Conservation (phyloP, 1,140 invertebrate species). For the Ceratosolen fusciceps region DNA sequence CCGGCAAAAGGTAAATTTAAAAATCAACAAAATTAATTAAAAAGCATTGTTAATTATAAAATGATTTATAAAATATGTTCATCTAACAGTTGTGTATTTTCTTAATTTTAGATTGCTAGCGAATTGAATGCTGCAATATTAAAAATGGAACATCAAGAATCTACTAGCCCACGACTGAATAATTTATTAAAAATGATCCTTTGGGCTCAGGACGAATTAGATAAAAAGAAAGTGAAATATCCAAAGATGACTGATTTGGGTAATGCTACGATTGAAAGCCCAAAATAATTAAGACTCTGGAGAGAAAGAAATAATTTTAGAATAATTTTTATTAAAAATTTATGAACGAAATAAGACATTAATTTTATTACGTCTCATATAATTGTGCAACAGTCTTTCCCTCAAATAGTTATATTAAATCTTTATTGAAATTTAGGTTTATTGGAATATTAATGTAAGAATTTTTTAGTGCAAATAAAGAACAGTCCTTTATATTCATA, state of each 20-base stretch:
- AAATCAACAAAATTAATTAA: background rate
- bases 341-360: conserved; percentile 33
- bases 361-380: conserved; percentile 35
- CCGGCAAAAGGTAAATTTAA: conserved; percentile 85
- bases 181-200: conserved; percentile 92
- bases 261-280: conserved; percentile 83
- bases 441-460: conserved; percentile 46
- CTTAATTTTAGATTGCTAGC: conserved; percentile 86
- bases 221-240: conserved; percentile 94
- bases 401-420: conserved; percentile 36
- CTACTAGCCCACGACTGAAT: conserved; percentile 90
- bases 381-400: conserved; percentile 38
- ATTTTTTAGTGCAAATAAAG: conserved; percentile 49
- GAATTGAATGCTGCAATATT: conserved; percentile 97
- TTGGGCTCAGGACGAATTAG: conserved; percentile 95
- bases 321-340: conserved; percentile 41
- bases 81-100: conserved; percentile 41
- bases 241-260: conserved; percentile 93
- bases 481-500: conserved; percentile 51
- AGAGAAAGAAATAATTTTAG: conserved; percentile 22
- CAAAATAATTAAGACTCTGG: conserved; percentile 74
- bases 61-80: conserved; percentile 14
- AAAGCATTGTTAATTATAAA: background rate
- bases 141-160: conserved; percentile 90
- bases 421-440: conserved; percentile 38